A percentile compares a stretch with the other conserved stretches of the same genome.
Conservation (phyloP, 1,140 invertebrate species). For the Pseudachorutes palmiensis region DNA sequence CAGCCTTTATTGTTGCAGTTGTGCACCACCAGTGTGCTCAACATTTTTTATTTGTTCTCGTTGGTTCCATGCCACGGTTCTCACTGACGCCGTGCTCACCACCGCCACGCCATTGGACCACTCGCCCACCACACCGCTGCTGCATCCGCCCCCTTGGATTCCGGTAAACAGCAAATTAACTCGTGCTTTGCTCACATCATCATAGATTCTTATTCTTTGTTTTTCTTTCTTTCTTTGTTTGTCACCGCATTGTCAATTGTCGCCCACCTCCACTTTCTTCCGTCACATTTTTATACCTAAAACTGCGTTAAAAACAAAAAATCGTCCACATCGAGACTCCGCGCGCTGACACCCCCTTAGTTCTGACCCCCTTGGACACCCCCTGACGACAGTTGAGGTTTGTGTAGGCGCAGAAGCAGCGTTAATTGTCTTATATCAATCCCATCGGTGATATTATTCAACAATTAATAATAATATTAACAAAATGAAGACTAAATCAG, state of each 20-base stretch:
- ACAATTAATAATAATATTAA: no score
- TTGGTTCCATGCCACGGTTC: background rate
- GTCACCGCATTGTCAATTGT: background rate
- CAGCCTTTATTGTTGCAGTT: background rate
- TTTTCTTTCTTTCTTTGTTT: no score
- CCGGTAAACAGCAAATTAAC: background rate
- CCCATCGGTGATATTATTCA: no score
- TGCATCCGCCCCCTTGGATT: conserved; percentile 1
- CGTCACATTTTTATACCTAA: no score
- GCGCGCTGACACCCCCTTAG: no score
- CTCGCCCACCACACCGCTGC: background rate
- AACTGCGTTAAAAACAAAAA: no score
- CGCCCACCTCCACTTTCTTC: background rate
- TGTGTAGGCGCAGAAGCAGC: no score
- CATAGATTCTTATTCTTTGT: background rate
- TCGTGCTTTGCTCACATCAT: background rate
- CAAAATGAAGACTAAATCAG: no score
- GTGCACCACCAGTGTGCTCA: background rate
- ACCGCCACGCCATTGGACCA: background rate
- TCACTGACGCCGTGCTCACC: background rate
- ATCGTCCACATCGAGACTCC: no score
- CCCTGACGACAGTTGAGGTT: no score
- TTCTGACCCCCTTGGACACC: no score
- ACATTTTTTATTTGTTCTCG: background rate
- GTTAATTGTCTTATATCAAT: no score